Conservation (phyloP, 92 coral and sea anemone genomes). For the Umimayanthus kanabou region DNA sequence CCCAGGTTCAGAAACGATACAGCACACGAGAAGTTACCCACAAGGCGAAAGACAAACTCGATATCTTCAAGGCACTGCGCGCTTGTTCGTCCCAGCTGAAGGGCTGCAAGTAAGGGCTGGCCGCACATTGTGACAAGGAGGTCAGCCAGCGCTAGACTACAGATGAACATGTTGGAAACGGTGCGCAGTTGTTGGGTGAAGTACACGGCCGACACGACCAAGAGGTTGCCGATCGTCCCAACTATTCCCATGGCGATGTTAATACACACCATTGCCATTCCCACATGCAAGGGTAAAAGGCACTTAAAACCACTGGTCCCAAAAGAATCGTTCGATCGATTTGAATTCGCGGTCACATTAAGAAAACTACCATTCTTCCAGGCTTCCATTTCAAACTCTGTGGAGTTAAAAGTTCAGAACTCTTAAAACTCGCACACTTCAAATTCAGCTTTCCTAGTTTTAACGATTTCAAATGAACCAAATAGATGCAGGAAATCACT, state of each 20-base stretch:
- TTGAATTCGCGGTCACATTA: neutral
- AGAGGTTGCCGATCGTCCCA: slow-evolving; percentile 21
- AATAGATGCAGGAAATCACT: neutral
- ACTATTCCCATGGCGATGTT: slow-evolving; percentile 30
- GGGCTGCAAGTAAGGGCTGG: slow-evolving; percentile 29
- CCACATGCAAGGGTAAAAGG: neutral
- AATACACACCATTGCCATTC: slow-evolving; percentile 15
- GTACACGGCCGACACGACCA: slow-evolving; percentile 24
- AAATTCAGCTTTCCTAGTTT: neutral
- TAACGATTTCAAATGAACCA: no score
- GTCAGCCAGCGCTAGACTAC: slow-evolving; percentile 31
- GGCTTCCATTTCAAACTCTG: neutral
- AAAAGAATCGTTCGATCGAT: slow-evolving; percentile 2
- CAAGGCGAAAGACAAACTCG: slow-evolving; percentile 48
- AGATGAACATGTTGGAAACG: slow-evolving; percentile 18
- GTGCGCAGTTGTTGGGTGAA: slow-evolving; percentile 27
- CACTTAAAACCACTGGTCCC: neutral
- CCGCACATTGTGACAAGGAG: slow-evolving; percentile 39
- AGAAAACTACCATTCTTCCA: neutral
- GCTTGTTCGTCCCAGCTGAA: slow-evolving; percentile 34
- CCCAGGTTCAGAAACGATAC: slow-evolving; percentile 50
- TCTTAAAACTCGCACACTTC: neutral
- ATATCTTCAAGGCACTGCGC: slow-evolving; percentile 41
- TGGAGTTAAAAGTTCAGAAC: neutral
- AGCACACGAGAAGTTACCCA: slow-evolving; percentile 62